These are phyloP conservation scores for Notoglanidium macrostoma DNA, from an alignment of 2,797 vertebrate genomes.

Conservation along the genomic window DNA sequence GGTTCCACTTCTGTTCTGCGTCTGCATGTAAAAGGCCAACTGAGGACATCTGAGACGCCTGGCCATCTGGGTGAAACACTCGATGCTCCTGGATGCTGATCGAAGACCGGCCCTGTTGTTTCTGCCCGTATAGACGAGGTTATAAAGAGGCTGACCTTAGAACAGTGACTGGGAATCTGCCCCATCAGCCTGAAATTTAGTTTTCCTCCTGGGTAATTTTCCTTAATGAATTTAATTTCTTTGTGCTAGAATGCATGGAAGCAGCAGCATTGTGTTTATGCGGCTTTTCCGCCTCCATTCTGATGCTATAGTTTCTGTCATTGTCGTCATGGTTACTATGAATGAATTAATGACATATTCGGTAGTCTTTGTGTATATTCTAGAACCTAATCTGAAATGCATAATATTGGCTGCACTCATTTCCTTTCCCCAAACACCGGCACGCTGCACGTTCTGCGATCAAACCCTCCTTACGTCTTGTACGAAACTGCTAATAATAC, in stretches of 20 bases:
- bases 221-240: conserved; percentile 40
- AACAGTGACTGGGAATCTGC: conserved; percentile 17
- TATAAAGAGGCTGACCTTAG: conserved; percentile 20
- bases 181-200: conserved; percentile 29
- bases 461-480: neutral
- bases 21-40: conserved; percentile 49
- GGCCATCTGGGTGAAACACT: conserved; percentile 51
- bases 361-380: neutral
- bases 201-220: conserved; percentile 35
- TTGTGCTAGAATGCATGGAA: conserved; percentile 25
- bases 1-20: conserved; percentile 42
- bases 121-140: conserved; percentile 6
- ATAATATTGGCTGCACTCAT: neutral
- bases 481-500: neutral
- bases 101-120: conserved; percentile 32
- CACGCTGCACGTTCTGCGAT: neutral
- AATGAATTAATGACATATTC: neutral
- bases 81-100: conserved; percentile 14
- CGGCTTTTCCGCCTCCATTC: conserved; percentile 10
- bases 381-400: neutral
- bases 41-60: conserved; percentile 51
- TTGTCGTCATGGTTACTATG: conserved; percentile 20
- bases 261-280: neutral
- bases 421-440: neutral
- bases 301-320: neutral